phyloP scores from a whole-genome alignment of 2,797 vertebrate species.

The Lepilemur septentrionalis region DNA sequence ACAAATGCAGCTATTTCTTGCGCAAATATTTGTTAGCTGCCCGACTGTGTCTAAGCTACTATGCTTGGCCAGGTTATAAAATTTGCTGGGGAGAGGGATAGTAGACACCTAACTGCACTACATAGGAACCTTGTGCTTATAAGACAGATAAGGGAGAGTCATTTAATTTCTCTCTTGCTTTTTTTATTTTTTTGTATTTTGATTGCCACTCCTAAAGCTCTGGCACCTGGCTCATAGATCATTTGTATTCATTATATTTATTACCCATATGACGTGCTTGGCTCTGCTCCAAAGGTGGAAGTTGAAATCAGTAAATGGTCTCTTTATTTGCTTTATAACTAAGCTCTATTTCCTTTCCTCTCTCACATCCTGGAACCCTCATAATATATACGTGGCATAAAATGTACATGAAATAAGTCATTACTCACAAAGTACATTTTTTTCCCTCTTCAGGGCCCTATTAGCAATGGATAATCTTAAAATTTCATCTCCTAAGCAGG shows the following conservation, averaged over 20 bases:
- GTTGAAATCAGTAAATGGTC: conserved; percentile 61
- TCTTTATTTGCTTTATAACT: conserved; percentile 68
- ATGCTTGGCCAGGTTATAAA: background rate
- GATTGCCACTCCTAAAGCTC: background rate
- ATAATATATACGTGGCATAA: background rate
- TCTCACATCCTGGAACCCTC: background rate
- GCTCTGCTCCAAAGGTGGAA: conserved; percentile 47
- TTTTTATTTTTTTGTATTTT: conserved; percentile 40
- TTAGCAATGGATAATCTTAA: background rate
- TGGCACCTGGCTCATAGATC: background rate
- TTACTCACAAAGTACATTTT: background rate
- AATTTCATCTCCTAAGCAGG: background rate
- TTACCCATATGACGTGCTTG: conserved; percentile 9
- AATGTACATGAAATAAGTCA: conserved; percentile 1
- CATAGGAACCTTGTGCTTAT: background rate
- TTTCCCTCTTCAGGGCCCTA: background rate
- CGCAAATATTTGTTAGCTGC: background rate
- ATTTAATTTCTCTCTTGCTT: background rate
- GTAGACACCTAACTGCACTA: background rate
- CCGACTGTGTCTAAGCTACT: background rate
- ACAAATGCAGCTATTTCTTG: background rate
- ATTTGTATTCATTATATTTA: conserved; percentile 38
- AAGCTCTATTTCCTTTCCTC: conserved; percentile 57
- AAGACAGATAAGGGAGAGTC: background rate
- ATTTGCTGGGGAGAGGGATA: background rate